Base-by-base conservation (phyloP, 1,140 invertebrate genomes). In the Phocides pigmalion region DNA sequence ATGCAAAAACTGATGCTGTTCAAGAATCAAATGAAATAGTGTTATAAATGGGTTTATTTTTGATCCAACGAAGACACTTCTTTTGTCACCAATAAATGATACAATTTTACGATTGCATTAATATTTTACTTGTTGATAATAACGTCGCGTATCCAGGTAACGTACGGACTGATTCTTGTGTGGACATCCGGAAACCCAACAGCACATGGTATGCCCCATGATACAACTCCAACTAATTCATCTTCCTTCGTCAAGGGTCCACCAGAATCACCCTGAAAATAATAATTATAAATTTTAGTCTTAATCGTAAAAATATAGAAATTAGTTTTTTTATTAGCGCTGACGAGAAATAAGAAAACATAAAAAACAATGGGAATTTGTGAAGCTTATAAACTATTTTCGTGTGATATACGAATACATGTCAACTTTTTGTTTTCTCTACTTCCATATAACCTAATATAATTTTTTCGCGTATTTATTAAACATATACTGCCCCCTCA, bases 171-270 rank as follows among this genome's bases (percentile, higher is more conserved):
- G 9, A 94, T 89, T 72, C 92, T 89, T 1, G 94, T 94, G 51
- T 93, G 95, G 5, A 95, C 94, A 64, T 95, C 94, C 1, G 94
- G 94, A 56, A 91, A 91, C 9, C 93, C 93, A 35, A 70, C 70
- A n/a, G 94, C 94, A 76, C 94, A 95, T 2, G 94, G 93, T 12
- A 88, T 85, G 4, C 94, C 95, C 88, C 94, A 95, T 2, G 94
- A 95, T 1, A 95, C 94, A 28, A 95, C 84, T 46, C 95, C 95
- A 53, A 94, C 92, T 22, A 94, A 84, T 62, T 89, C 70, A n/a
- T 84, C 80, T 46, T 84, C 72, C 62, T 66, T 82, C 12, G 91
- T 87, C 44, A 95, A 62, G 37, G 94, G 93, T 56, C 94, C 92
- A 41, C 94, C 94, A 1, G 93, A 94, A 81, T 95, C 94, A 46